Percentiles rank a stretch among this genome's conserved stretches.
phyloP scores from a whole-genome alignment of 2,888 invertebrate genomes.

The Digitonthophagus gazella region DNA sequence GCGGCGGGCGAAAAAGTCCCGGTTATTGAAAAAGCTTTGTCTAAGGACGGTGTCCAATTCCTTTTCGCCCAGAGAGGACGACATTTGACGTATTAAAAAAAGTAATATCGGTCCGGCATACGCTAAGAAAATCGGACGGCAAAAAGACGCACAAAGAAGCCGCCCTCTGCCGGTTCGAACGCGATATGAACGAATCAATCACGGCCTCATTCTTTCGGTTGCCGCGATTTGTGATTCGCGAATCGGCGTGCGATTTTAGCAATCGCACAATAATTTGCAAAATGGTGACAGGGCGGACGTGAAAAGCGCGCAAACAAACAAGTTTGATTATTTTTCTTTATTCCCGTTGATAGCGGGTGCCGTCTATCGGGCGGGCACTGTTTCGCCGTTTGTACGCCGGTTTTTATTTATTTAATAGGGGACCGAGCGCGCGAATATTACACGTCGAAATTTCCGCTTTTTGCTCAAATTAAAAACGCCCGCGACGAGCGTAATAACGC shows the following conservation, averaged over 20 bases:
- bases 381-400: neutral
- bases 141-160: slow-evolving; percentile 33
- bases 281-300: neutral
- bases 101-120: slow-evolving; percentile 45
- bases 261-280: neutral
- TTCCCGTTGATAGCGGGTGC: neutral
- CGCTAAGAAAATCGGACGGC: slow-evolving; percentile 44
- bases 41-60: slow-evolving; percentile 47
- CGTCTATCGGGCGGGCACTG: neutral
- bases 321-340: neutral
- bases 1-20: slow-evolving; percentile 33
- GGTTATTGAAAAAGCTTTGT: slow-evolving; percentile 40
- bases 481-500: neutral
- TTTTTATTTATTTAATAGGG: neutral
- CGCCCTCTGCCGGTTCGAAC: neutral
- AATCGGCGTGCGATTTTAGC: neutral
- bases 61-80: slow-evolving; percentile 42
- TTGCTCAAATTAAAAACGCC: neutral
- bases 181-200: slow-evolving; percentile 45
- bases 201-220: slow-evolving; percentile 40
- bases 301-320: neutral
- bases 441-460: neutral
- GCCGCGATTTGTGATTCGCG: too few relatives aligned
- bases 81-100: slow-evolving; percentile 48
- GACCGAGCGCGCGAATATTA: neutral